Conservation (phyloP, 2,888 invertebrate species). For the Plemyria rubiginata region DNA sequence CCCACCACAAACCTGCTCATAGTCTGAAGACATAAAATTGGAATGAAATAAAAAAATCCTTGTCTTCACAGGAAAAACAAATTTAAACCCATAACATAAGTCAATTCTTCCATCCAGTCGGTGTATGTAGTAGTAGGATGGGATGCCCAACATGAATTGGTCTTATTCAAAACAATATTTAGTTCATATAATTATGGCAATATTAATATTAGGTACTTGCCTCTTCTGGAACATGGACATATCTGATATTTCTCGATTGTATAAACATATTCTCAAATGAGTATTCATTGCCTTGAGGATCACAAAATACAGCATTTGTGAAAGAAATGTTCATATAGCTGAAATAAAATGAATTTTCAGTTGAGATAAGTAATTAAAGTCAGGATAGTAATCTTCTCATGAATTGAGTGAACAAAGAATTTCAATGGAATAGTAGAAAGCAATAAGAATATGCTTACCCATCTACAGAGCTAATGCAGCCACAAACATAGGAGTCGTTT, state of each 20-base stretch:
- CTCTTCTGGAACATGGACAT: slow-evolving; percentile 87
- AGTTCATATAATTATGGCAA: background rate
- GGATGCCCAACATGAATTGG: no score
- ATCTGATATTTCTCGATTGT: slow-evolving; percentile 87
- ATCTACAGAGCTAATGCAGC: slow-evolving; percentile 86
- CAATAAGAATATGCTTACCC: slow-evolving; percentile 74
- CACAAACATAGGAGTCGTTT: slow-evolving; percentile 87
- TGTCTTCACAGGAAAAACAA: no score
- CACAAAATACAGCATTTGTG: slow-evolving; percentile 86
- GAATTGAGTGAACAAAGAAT: background rate
- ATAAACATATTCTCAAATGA: slow-evolving; percentile 87
- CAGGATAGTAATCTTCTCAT: no score
- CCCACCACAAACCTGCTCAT: no score
- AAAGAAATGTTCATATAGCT: slow-evolving; percentile 89
- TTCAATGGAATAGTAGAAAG: background rate
- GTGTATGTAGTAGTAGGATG: no score
- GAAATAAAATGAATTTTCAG: slow-evolving; percentile 26
- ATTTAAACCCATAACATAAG: no score
- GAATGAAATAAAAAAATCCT: no score
- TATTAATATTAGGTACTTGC: slow-evolving; percentile 56
- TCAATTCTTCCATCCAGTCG: no score
- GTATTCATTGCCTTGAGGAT: slow-evolving; percentile 85
- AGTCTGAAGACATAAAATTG: no score
- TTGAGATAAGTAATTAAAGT: background rate
- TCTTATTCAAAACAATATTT: no score